These are phyloP conservation scores for Cranoglanis bouderius DNA, from an alignment of 2,113 vertebrate genomes.

Conservation along the genomic window DNA sequence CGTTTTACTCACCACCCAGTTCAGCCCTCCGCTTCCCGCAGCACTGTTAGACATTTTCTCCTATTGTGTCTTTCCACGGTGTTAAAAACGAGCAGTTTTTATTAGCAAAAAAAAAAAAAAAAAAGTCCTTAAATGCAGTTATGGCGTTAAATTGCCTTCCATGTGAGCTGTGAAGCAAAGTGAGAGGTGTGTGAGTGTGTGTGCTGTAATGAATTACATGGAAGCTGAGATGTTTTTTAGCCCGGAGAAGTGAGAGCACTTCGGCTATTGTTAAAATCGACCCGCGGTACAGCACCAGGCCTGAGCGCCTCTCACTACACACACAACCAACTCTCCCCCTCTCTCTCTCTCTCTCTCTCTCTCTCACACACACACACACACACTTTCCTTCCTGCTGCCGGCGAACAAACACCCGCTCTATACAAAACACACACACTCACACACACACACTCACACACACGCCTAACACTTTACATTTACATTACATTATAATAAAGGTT, in stretches of 20 bases:
- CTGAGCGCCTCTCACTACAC: constrained; percentile 51
- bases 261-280: constrained; percentile 81
- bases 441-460: constrained; percentile 33
- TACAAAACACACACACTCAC: constrained; percentile 44
- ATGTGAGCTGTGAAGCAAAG: constrained; percentile 12
- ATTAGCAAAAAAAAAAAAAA: constrained; percentile 1
- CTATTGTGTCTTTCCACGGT: constrained; percentile 66
- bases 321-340: background rate
- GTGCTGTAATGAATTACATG: constrained; percentile 34
- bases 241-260: constrained; percentile 50
- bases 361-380: background rate
- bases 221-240: constrained; percentile 43
- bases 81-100: constrained; percentile 52
- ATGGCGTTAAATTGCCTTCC: constrained; percentile 55
- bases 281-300: constrained; percentile 67
- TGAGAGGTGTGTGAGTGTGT: constrained; percentile 39
- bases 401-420: constrained; percentile 61
- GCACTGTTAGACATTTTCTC: constrained; percentile 90
- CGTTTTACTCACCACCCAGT: constrained; percentile 83
- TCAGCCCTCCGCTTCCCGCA: constrained; percentile 77
- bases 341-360: background rate
- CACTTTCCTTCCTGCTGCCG: constrained; percentile 7
- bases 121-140: constrained; percentile 58
- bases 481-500: constrained; percentile 42
- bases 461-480: constrained; percentile 59